These are phyloP conservation scores for Lithosia quadra DNA, from an alignment of 2,888 invertebrate genomes.

Conservation along the genomic window DNA sequence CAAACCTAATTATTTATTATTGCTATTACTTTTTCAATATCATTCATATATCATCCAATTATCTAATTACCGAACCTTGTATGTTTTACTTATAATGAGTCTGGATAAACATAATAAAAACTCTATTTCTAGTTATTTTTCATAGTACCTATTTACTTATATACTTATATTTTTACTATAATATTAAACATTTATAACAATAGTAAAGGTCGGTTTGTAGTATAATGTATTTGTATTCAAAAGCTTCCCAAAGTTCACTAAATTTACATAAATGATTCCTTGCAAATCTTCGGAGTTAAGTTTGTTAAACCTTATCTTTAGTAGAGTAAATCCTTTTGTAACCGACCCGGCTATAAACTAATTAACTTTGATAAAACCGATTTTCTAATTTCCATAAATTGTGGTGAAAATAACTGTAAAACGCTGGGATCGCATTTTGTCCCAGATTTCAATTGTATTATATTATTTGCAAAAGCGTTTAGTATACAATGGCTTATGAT, in stretches of 20 bases:
- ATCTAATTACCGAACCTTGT: too few species aligned
- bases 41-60: too few species aligned
- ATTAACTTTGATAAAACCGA: neutral
- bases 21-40: too few species aligned
- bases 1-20: too few species aligned
- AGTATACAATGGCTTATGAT: neutral
- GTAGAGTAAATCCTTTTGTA: neutral
- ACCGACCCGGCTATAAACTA: neutral
- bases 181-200: neutral
- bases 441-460: neutral
- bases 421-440: neutral
- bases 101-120: too few species aligned
- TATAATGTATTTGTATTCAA: neutral
- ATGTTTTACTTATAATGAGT: too few species aligned
- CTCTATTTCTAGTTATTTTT: too few species aligned
- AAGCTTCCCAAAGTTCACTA: neutral
- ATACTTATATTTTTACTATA: neutral
- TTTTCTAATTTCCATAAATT: conserved; percentile 1
- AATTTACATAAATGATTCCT: neutral
- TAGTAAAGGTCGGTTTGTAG: neutral
- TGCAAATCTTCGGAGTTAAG: neutral
- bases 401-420: neutral
- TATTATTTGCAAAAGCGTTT: neutral
- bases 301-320: neutral
- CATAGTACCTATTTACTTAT: neutral